These are phyloP conservation scores for Synanthedon formicaeformis DNA, from an alignment of 2,888 invertebrate species.

Conservation along the genomic window DNA sequence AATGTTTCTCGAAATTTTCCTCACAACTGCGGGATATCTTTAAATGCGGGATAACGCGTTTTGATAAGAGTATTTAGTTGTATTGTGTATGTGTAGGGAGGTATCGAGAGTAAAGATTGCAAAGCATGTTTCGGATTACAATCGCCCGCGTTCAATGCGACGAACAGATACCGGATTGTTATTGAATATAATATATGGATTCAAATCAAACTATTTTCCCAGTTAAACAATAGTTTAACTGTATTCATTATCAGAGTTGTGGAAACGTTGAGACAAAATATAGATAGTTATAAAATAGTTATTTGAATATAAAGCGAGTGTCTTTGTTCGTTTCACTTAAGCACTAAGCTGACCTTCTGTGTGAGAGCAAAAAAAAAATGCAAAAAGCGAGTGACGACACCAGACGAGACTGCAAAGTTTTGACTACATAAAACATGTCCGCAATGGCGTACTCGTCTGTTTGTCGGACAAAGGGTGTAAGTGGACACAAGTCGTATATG, in stretches of 20 bases:
- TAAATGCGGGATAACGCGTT: constrained; percentile 11
- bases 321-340: constrained; percentile 11
- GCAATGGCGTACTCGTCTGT: neutral
- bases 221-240: neutral
- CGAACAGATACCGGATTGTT: constrained; percentile 25
- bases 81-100: constrained; percentile 19
- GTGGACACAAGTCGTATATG: neutral
- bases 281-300: constrained; percentile 2
- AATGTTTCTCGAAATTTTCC: constrained; percentile 32
- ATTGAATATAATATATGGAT: constrained; percentile 15
- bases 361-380: constrained; percentile 14
- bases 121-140: constrained; percentile 27
- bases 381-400: constrained; percentile 25
- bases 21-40: constrained; percentile 12
- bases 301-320: constrained; percentile 12
- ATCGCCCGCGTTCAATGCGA: constrained; percentile 18
- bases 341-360: constrained; percentile 16
- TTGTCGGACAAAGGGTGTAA: neutral
- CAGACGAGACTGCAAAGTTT: constrained; percentile 13
- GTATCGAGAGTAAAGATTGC: constrained; percentile 12
- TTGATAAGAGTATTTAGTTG: constrained; percentile 21
- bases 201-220: constrained; percentile 1
- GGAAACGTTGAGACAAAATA: constrained; percentile 17
- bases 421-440: constrained; percentile 21
- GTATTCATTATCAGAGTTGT: neutral